Evolutionary conservation across 2,797 vertebrate genomes (phyloP), one percentile per base, ranked within the genome.

Genomic region (Mus spretus): DNA sequence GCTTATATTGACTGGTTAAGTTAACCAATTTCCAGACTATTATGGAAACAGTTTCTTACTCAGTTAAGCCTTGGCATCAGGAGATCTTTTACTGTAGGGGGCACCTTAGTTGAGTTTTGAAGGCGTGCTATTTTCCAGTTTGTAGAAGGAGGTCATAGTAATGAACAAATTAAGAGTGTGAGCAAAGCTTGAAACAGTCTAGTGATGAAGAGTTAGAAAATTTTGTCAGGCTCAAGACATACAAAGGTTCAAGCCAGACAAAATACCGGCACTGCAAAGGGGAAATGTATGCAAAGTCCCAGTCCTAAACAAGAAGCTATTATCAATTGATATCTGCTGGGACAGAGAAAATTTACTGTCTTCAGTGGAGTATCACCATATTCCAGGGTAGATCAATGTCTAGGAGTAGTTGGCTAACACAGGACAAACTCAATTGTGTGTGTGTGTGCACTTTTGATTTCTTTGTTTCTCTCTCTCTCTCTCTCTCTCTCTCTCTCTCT

Each of bases 61-160:
- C 22, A 77, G 53, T 89, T 74, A 63, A 63, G 11, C 47, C 15
- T 93, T 91, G 85, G n/a, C 10, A 87, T 63, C 50, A 80, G 80
- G 80, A 86, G 40, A 93, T 67, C 67, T 77, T 81, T 91, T 93
- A 87, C 31, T 57, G 20, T 80, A 50, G 40, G 77, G 31, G 53
- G 4, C 2, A 67, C 91, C 70, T 72, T 93, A 61, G 53, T 80
- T 34, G 84, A 94, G 34, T 74, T 91, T 90, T 84, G 50, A 90
- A 92, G 53, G 84, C 93, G 55, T 91, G n/a, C 80, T 65, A 78
- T 53, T 92, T 1, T 77, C 74, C 87, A 19, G 26, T 94, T 93
- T 1, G 10, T 87, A 40, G 65, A 93, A 94, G 63, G 37, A 3
- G 37, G 65, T 20, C 47, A 55, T 40, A 90, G 84, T 92, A 93